Percentiles rank a stretch among this genome's conserved stretches.
Evolutionary conservation across 2,888 invertebrate species (phyloP).

Genomic region (Lumbricus terrestris): DNA sequence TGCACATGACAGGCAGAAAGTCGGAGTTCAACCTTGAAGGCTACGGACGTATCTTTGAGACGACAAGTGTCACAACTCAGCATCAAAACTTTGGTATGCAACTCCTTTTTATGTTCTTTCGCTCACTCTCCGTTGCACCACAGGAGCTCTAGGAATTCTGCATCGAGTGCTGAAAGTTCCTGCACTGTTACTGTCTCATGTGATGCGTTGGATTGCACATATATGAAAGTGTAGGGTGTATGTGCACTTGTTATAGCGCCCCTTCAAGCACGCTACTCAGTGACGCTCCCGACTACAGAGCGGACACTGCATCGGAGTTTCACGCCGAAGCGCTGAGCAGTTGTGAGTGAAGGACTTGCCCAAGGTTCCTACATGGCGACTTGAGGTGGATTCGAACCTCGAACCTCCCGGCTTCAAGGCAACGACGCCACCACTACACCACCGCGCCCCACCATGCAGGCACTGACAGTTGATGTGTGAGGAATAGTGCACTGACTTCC

Average conservation of each 20-base stretch:
- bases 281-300: too few relatives aligned
- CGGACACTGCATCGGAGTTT: too few relatives aligned
- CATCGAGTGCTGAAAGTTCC: not conserved
- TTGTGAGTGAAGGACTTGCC: too few relatives aligned
- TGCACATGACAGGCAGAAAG: not conserved
- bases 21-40: not conserved
- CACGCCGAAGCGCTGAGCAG: too few relatives aligned
- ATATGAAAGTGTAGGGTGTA: too few relatives aligned
- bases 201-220: not conserved
- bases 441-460: too few relatives aligned
- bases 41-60: not conserved
- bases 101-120: not conserved
- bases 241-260: too few relatives aligned
- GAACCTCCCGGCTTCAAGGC: too few relatives aligned
- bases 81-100: not conserved
- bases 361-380: too few relatives aligned
- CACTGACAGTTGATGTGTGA: not conserved
- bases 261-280: too few relatives aligned
- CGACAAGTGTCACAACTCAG: not conserved
- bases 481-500: not conserved
- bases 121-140: not conserved
- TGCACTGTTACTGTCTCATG: not conserved
- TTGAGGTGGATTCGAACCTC: too few relatives aligned
- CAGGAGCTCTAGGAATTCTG: not conserved
- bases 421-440: too few relatives aligned